Base-by-base conservation (phyloP, 92 coral and sea anemone species). In the Phenganax stokvisi region DNA sequence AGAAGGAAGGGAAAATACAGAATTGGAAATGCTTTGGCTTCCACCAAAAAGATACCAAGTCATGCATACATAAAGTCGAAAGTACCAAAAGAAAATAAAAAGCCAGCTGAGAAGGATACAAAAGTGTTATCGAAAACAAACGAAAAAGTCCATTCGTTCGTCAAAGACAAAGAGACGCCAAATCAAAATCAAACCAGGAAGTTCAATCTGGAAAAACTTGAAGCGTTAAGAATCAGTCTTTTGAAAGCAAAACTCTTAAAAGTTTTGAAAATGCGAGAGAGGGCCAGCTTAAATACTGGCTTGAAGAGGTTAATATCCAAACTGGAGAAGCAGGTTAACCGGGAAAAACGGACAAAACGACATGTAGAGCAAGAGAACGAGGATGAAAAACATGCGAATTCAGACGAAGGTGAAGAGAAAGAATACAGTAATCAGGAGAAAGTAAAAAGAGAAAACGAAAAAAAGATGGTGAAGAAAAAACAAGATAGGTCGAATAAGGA, bases 201-300 rank as follows among this genome's bases (percentile, higher is more conserved):
- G 63, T 79, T 30, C 51, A 44, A 77, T n/a, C 30, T 64, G 51
- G 10, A 79, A 51, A 31, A 51, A 3, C 56, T 79, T 6, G 64
- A 79, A 65, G 62, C 0, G 44, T 17, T 79, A 10, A 54, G 83
- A 51, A 13, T 79, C n/a, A 65, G 51, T 25, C 51, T 79, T 6
- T 79, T 79, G 12, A 79, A 77, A 20, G 28, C 44, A 0, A 77
- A 77, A 29, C 59, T 77, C 8, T 52, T 77, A 53, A 51, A 28
- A 51, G 74, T 79, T 65, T 79, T 79, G 30, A 79, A 62, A 15
- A 37, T 73, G 61, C 59, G 31, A 9, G 58, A 73, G 37, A 60
- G 56, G 3, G 83, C 63, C 37, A 79, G 53, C n/a, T 10, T 28
- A 25, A 56, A 47, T n/a, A n/a, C n/a, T n/a, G 57, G 65, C 16